These are phyloP conservation scores for Bostrychus sinensis DNA, from an alignment of 2,113 vertebrate species.

Conservation along the genomic window DNA sequence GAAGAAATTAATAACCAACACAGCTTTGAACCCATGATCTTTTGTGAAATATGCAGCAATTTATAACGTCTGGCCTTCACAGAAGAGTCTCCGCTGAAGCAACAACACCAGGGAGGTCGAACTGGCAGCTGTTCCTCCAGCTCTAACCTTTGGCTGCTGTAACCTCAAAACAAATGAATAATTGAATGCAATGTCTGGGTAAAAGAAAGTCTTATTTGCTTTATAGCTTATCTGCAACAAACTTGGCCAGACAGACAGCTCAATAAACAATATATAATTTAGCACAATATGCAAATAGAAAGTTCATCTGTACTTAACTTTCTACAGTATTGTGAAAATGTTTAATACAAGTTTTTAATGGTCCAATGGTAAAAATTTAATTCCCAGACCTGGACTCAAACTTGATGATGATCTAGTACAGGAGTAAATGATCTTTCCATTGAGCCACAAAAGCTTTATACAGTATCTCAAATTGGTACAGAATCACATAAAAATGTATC, in stretches of 20 bases:
- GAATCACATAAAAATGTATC: too few species aligned
- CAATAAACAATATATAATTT: conserved; percentile 5
- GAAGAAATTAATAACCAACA: background rate
- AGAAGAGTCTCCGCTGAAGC: background rate
- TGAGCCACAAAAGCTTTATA: too few species aligned
- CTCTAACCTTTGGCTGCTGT: background rate
- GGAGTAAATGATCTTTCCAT: too few species aligned
- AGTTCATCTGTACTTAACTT: background rate
- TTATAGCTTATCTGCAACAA: conserved; percentile 3
- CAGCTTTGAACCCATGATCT: background rate
- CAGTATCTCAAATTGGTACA: too few species aligned
- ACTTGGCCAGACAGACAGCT: background rate
- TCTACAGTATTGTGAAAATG: too few species aligned
- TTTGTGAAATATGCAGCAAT: background rate
- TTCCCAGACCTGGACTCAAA: too few species aligned
- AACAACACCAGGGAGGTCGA: background rate
- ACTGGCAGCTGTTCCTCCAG: background rate
- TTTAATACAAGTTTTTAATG: too few species aligned
- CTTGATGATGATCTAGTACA: too few species aligned
- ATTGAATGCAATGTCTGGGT: background rate
- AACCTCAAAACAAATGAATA: conserved; percentile 11
- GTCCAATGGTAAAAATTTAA: too few species aligned
- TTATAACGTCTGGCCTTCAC: background rate
- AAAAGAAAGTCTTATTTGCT: background rate
- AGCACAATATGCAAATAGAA: background rate